These are phyloP conservation scores for Eupithecia insigniata DNA, from an alignment of 2,888 invertebrate genomes.

Conservation along the genomic window DNA sequence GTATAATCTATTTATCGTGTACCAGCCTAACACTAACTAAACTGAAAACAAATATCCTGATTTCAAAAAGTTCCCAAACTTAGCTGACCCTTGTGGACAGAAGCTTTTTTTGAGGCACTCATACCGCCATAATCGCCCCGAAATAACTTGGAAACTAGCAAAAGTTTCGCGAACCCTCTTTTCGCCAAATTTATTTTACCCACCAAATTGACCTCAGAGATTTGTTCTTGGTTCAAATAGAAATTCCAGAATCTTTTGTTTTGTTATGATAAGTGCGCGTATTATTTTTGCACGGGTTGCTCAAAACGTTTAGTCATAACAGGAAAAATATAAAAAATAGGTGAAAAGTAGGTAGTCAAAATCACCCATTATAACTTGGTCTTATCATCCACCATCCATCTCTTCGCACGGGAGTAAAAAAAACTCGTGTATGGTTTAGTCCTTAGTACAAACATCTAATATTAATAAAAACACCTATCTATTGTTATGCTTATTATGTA, in stretches of 20 bases:
- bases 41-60: background rate
- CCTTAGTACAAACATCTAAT: no score
- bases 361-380: no score
- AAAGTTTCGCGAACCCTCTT: slow-evolving; percentile 39
- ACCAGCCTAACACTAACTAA: background rate
- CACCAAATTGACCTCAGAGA: slow-evolving; percentile 46
- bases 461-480: no score
- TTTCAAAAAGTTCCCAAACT: background rate
- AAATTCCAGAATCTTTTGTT: slow-evolving; percentile 48
- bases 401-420: no score
- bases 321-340: background rate
- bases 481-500: no score
- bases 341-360: no score
- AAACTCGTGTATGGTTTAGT: no score
- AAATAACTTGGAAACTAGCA: slow-evolving; percentile 29
- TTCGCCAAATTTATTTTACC: slow-evolving; percentile 52
- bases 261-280: slow-evolving; percentile 12
- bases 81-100: slow-evolving; percentile 4
- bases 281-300: background rate
- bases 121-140: slow-evolving; percentile 9
- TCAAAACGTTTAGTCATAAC: background rate
- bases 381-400: no score
- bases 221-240: slow-evolving; percentile 51
- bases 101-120: slow-evolving; percentile 12
- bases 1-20: no score